phyloP scores from a whole-genome alignment of 2,888 invertebrate genomes.

The Apamea crenata region DNA sequence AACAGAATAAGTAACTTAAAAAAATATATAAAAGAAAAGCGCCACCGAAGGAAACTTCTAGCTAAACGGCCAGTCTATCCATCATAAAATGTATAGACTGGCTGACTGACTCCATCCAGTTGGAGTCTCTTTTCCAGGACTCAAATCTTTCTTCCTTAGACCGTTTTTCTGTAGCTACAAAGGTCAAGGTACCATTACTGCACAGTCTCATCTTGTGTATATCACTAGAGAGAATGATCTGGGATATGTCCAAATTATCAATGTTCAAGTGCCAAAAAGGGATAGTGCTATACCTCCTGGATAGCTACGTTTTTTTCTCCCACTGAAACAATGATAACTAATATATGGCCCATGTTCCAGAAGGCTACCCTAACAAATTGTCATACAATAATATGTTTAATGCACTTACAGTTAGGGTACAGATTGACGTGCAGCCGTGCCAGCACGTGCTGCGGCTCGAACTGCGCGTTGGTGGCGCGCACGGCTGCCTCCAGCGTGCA shows the following conservation, averaged over 20 bases:
- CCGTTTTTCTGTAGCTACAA: not conserved
- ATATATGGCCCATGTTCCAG: too few relatives aligned
- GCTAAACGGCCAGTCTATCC: not conserved
- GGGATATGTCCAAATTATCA: not conserved
- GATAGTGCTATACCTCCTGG: too few relatives aligned
- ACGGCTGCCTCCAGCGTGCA: slow-evolving; percentile 96
- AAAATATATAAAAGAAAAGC: not conserved
- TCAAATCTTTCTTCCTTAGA: not conserved
- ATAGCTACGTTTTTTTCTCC: too few relatives aligned
- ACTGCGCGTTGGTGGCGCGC: slow-evolving; percentile 98
- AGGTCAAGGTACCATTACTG: not conserved
- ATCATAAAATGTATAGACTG: too few relatives aligned
- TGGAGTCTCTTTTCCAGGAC: not conserved
- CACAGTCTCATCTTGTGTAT: not conserved
- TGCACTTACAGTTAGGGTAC: slow-evolving; percentile 84
- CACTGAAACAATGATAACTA: too few relatives aligned
- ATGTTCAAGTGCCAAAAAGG: not conserved
- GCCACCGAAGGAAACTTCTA: not conserved
- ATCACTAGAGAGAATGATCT: not conserved
- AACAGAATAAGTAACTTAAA: not conserved
- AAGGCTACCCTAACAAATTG: not conserved
- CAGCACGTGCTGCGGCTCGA: slow-evolving; percentile 97
- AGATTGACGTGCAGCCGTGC: slow-evolving; percentile 96
- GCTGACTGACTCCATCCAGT: too few relatives aligned
- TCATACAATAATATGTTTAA: too few relatives aligned